These are phyloP conservation scores for Prionace glauca DNA, from an alignment of 2,797 vertebrate genomes.

Conservation along the genomic window DNA sequence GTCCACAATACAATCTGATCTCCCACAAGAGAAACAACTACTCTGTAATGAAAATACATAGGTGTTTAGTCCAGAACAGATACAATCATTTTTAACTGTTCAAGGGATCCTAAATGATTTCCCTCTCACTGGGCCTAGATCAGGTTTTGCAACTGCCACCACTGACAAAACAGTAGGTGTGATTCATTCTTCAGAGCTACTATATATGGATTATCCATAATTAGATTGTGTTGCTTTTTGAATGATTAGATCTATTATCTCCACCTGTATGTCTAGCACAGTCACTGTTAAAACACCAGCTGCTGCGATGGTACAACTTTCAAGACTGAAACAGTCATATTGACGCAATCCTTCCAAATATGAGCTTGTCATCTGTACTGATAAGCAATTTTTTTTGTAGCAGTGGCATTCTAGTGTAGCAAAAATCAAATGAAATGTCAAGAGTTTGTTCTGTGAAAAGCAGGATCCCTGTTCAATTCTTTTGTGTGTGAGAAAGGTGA, in stretches of 20 bases:
- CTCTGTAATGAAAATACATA: not conserved
- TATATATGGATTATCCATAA: not conserved
- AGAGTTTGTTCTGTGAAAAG: not conserved
- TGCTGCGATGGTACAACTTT: not conserved
- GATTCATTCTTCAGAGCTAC: not conserved
- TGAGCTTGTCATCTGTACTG: not conserved
- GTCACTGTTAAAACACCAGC: not conserved
- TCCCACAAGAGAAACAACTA: not conserved
- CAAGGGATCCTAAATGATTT: not conserved
- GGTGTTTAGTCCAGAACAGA: not conserved
- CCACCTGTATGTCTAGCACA: not conserved
- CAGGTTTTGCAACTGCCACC: not conserved
- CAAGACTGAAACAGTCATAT: not conserved
- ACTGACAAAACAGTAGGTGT: not conserved
- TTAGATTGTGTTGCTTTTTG: not conserved
- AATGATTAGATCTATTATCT: slow-evolving; percentile 5
- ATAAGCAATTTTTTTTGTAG: not conserved
- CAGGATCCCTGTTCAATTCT: not conserved
- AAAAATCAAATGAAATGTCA: not conserved
- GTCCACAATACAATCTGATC: not conserved
- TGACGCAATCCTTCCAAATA: not conserved
- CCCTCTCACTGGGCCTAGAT: not conserved
- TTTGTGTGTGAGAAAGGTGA: not conserved
- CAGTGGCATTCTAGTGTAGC: not conserved
- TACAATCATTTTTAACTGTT: not conserved